Evolutionary conservation across 2,113 vertebrate species (phyloP).

Genomic region (Sapayoa aenigma): DNA sequence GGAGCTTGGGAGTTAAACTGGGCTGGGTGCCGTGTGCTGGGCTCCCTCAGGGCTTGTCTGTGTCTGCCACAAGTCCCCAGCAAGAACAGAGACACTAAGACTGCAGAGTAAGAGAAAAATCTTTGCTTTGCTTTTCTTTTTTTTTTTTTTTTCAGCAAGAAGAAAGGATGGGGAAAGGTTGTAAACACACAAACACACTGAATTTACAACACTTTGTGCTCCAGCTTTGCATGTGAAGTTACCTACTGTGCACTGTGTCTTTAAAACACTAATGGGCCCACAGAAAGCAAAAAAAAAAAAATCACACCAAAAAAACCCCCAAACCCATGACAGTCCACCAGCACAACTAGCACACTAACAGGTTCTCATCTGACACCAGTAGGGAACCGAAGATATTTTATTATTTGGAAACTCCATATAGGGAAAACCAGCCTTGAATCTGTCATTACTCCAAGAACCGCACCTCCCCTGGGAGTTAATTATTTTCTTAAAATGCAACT

Average conservation of each 20-base stretch:
- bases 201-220: neutral
- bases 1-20: fast-evolving
- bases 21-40: fast-evolving
- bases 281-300: neutral
- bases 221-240: slow-evolving; percentile 10
- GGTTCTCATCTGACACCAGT: slow-evolving; percentile 88
- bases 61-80: neutral
- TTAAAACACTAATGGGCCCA: slow-evolving; percentile 73
- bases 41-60: neutral
- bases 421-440: slow-evolving; percentile 82
- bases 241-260: slow-evolving; percentile 58
- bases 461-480: slow-evolving; percentile 89
- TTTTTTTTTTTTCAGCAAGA: neutral
- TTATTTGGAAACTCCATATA: slow-evolving; percentile 89
- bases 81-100: neutral
- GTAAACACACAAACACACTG: neutral
- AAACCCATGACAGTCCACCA: slow-evolving; percentile 74
- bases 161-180: neutral
- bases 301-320: neutral
- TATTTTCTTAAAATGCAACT: slow-evolving; percentile 88
- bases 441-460: slow-evolving; percentile 81
- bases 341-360: slow-evolving; percentile 84
- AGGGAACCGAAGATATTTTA: slow-evolving; percentile 85
- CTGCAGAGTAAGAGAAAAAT: neutral
- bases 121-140: neutral